Percentiles rank a stretch among this genome's conserved stretches.
These are phyloP conservation scores for Trichoplusia ni DNA, from an alignment of 1,140 invertebrate genomes.

Conservation along the genomic window DNA sequence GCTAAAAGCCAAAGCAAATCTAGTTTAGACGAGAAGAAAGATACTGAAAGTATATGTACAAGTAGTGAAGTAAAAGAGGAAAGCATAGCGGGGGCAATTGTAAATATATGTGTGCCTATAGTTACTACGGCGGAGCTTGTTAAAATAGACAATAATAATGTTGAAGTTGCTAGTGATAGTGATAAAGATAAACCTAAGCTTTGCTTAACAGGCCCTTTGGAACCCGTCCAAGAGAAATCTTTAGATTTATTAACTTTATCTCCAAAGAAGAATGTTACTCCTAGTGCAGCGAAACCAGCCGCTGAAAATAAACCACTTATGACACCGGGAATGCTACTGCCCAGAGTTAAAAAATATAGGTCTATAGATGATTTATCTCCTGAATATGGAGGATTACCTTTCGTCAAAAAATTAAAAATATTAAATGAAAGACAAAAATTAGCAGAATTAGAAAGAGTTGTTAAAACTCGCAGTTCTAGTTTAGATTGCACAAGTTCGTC, in stretches of 20 bases:
- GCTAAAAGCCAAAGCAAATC: slow-evolving; percentile 69
- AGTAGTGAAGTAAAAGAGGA: slow-evolving; percentile 42
- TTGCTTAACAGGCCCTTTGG: slow-evolving; percentile 62
- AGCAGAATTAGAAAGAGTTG: slow-evolving; percentile 88
- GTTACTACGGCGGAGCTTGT: slow-evolving; percentile 72
- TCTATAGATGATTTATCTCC: slow-evolving; percentile 94
- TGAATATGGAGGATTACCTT: slow-evolving; percentile 92
- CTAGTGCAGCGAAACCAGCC: slow-evolving; percentile 41
- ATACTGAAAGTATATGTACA: slow-evolving; percentile 37
- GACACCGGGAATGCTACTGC: slow-evolving; percentile 63
- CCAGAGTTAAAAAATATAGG: slow-evolving; percentile 85
- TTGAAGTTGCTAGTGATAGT: slow-evolving; percentile 60
- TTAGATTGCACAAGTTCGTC: slow-evolving; percentile 88
- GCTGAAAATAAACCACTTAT: slow-evolving; percentile 56
- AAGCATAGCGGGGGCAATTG: slow-evolving; percentile 48
- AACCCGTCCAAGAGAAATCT: slow-evolving; percentile 67
- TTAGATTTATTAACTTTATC: slow-evolving; percentile 70
- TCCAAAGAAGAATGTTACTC: slow-evolving; percentile 58
- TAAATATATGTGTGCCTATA: slow-evolving; percentile 64
- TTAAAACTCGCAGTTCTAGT: slow-evolving; percentile 88
- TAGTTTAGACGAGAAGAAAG: slow-evolving; percentile 61
- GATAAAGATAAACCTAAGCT: slow-evolving; percentile 65
- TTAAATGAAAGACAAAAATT: slow-evolving; percentile 93
- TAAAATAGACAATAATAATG: slow-evolving; percentile 74
- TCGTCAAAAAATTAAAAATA: slow-evolving; percentile 94